These are phyloP conservation scores for Rhagium mordax DNA, from an alignment of 2,888 invertebrate genomes.

Conservation along the genomic window DNA sequence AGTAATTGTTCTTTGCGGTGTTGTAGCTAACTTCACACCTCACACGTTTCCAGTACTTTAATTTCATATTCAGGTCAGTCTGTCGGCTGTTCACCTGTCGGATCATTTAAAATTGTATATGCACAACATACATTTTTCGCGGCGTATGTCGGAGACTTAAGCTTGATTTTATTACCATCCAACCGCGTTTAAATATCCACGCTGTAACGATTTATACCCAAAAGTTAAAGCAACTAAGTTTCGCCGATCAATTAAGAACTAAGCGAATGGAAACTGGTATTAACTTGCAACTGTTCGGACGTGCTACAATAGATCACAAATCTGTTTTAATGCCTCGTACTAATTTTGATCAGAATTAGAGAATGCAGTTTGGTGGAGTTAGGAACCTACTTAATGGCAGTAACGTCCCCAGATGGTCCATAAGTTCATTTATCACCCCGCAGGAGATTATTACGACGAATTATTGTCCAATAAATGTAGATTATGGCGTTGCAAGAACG, in stretches of 20 bases:
- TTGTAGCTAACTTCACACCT: too few relatives aligned
- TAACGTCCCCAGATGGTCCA: slow-evolving; percentile 46
- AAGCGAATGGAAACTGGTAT: slow-evolving; percentile 27
- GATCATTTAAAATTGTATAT: too few relatives aligned
- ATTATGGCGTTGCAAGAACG: background rate
- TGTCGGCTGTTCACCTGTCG: too few relatives aligned
- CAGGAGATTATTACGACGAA: slow-evolving; percentile 1
- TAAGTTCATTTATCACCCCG: slow-evolving; percentile 47
- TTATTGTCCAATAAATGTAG: slow-evolving; percentile 12
- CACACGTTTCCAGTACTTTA: too few relatives aligned
- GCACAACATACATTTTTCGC: too few relatives aligned
- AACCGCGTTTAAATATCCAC: background rate
- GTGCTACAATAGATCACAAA: slow-evolving; percentile 32
- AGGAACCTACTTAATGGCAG: slow-evolving; percentile 41
- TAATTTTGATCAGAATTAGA: slow-evolving; percentile 32
- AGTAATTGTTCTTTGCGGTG: too few relatives aligned
- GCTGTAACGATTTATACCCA: background rate
- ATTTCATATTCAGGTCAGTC: too few relatives aligned
- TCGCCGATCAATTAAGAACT: slow-evolving; percentile 29
- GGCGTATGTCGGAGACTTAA: too few relatives aligned
- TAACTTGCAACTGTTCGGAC: slow-evolving; percentile 32
- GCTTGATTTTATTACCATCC: background rate
- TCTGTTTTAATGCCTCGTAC: slow-evolving; percentile 23
- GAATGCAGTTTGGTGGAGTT: slow-evolving; percentile 31
- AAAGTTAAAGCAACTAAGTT: slow-evolving; percentile 16